Base-by-base conservation (phyloP, 92 coral and sea anemone species). In the Virgularia gustaviana region DNA sequence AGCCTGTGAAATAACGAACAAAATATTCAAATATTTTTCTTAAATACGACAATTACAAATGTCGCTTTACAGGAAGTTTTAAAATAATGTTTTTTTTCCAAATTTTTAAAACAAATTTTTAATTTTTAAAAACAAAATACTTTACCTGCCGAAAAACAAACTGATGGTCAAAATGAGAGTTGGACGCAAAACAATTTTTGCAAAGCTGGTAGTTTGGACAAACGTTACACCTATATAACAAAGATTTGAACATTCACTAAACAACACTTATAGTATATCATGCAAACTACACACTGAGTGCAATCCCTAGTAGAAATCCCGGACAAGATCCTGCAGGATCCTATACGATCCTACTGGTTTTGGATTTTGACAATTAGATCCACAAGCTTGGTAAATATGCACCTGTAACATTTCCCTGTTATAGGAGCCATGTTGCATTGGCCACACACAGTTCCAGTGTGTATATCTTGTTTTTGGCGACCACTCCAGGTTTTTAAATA, bases 361-460 rank as follows among this genome's bases (percentile, higher is more conserved):
- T n/a, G n/a, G n/a, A n/a, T n/a, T n/a, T n/a, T n/a, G n/a, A n/a
- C n/a, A n/a, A n/a, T n/a, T n/a, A n/a, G n/a, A n/a, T n/a, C n/a
- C n/a, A n/a, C n/a, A n/a, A n/a, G n/a, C n/a, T n/a, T n/a, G n/a
- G n/a, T n/a, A n/a, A n/a, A n/a, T n/a, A n/a, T n/a, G n/a, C 42
- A 91, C 97, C 97, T 88, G 81, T 87, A 94, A 71, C 99, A 94
- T 75, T 82, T 94, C 7, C 99, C 99, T 22, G 96, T 79, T 12
- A 94, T 94, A 2, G 99, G 99, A 36, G 88, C 84, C 41, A 82
- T 63, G 42, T 72, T 73, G 64, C 99, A 94, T 44, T 77, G 85
- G 34, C 80, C 84, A 53, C 99, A 94, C 36, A 86, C 65, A 9
- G 99, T 90, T 24, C 99, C 99, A 49, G 87, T 65, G 45, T 94